Conservation (phyloP, 2,797 vertebrate species). For the Champsocephalus esox region DNA sequence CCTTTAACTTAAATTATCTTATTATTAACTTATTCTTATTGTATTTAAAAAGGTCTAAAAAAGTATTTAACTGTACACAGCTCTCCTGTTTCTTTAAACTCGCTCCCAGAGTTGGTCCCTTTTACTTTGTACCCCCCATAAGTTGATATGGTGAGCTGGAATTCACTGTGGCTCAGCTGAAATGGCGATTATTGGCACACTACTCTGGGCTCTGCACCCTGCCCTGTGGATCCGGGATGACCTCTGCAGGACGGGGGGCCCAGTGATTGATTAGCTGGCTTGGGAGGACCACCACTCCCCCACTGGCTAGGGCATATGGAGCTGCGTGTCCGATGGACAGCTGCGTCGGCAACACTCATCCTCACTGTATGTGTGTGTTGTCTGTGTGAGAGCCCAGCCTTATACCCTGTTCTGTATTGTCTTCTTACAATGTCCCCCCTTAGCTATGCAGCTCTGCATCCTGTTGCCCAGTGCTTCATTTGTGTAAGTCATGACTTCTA, state of each 20-base stretch:
- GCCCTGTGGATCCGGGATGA: conserved; percentile 69
- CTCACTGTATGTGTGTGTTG: conserved; percentile 28
- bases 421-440: conserved; percentile 16
- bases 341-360: conserved; percentile 67
- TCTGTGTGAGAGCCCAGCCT: conserved; percentile 64
- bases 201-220: conserved; percentile 71
- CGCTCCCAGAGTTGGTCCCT: conserved; percentile 2
- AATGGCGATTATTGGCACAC: conserved; percentile 67
- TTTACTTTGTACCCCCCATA: conserved; percentile 43
- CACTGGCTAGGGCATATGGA: conserved; percentile 83
- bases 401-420: conserved; percentile 48
- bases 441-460: conserved; percentile 13
- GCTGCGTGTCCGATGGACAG: conserved; percentile 73
- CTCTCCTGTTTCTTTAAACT: conserved; percentile 6
- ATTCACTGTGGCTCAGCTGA: conserved; percentile 70
- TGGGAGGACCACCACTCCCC: conserved; percentile 74
- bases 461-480: background rate
- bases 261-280: conserved; percentile 84
- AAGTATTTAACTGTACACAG: background rate
- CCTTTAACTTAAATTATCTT: background rate
- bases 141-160: conserved; percentile 41
- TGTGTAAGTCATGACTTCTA: conserved; percentile 10
- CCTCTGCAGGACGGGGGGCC: conserved; percentile 66
- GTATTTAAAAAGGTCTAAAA: background rate
- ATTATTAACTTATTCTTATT: background rate